These are phyloP conservation scores for Melitaea athalia DNA, from an alignment of 2,888 invertebrate species.

Conservation along the genomic window DNA sequence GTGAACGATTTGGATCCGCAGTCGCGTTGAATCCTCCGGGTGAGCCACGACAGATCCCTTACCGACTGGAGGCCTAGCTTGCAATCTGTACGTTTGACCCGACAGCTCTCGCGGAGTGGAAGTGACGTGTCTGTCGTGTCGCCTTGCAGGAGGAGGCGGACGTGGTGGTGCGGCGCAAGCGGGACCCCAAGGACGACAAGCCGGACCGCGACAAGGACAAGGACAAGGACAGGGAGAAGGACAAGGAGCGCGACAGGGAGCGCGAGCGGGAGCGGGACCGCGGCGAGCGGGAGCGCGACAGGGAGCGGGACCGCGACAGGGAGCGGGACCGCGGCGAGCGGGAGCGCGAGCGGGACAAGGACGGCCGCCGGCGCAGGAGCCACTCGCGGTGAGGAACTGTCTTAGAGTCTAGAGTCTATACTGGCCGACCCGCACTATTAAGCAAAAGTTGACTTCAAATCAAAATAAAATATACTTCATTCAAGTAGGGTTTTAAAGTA, in stretches of 20 bases:
- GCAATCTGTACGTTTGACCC: neutral
- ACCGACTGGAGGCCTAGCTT: slow-evolving; percentile 8
- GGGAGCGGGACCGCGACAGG: slow-evolving; percentile 53
- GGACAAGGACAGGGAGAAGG: slow-evolving; percentile 41
- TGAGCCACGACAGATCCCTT: slow-evolving; percentile 4
- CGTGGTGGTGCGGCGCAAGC: slow-evolving; percentile 79
- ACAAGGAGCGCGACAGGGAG: slow-evolving; percentile 54
- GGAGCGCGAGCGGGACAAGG: slow-evolving; percentile 71
- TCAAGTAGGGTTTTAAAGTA: no score
- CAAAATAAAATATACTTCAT: no score
- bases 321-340: slow-evolving; percentile 24
- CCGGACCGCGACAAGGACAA: slow-evolving; percentile 53
- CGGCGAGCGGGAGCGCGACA: slow-evolving; percentile 52
- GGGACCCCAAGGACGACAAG: slow-evolving; percentile 58
- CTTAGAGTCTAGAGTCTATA: no score
- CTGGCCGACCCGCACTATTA: no score
- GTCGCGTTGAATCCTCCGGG: neutral
- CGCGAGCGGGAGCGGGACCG: slow-evolving; percentile 59
- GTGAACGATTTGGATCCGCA: neutral
- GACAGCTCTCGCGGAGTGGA: neutral
- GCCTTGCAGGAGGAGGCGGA: slow-evolving; percentile 86
- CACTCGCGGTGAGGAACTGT: slow-evolving; percentile 47
- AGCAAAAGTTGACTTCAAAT: no score
- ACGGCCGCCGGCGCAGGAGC: slow-evolving; percentile 53
- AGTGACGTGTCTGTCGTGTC: slow-evolving; percentile 21